phyloP scores from a whole-genome alignment of 2,113 vertebrate species.

The Gobius niger region DNA sequence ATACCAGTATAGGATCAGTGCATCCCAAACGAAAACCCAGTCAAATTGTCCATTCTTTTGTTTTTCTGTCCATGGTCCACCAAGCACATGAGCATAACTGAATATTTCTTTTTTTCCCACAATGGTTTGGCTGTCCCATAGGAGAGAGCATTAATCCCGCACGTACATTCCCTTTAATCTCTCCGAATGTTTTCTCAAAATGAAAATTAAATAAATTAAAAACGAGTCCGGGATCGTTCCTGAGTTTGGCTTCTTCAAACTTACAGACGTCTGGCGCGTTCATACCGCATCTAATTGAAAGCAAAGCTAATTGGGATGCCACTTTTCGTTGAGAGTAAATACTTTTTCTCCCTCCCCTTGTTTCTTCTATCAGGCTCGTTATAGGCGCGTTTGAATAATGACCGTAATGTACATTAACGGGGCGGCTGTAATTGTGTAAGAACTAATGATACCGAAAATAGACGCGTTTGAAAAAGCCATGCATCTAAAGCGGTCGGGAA shows the following conservation, averaged over 20 bases:
- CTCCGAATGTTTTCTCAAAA: no score
- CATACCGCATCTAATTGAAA: slow-evolving; percentile 44
- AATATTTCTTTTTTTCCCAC: no score
- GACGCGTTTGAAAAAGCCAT: slow-evolving; percentile 40
- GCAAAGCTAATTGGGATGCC: slow-evolving; percentile 45
- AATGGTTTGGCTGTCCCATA: no score
- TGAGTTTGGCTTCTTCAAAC: background rate
- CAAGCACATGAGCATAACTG: no score
- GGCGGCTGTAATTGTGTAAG: slow-evolving; percentile 38
- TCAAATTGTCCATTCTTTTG: no score
- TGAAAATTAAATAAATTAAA: no score
- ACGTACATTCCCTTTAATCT: no score
- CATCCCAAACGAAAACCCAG: no score
- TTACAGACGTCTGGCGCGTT: slow-evolving; percentile 15
- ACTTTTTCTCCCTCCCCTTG: slow-evolving; percentile 30
- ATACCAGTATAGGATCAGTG: no score
- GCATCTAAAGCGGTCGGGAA: slow-evolving; percentile 69
- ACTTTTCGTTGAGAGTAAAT: slow-evolving; percentile 35
- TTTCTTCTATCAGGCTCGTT: slow-evolving; percentile 48
- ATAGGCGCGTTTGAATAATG: slow-evolving; percentile 50
- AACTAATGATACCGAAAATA: slow-evolving; percentile 59
- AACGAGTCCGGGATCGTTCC: no score
- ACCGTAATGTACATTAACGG: slow-evolving; percentile 52
- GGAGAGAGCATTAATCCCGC: no score
- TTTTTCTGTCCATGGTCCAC: no score